phyloP scores from a whole-genome alignment of 2,797 vertebrate genomes.

The Paedocypris micromegethes region DNA sequence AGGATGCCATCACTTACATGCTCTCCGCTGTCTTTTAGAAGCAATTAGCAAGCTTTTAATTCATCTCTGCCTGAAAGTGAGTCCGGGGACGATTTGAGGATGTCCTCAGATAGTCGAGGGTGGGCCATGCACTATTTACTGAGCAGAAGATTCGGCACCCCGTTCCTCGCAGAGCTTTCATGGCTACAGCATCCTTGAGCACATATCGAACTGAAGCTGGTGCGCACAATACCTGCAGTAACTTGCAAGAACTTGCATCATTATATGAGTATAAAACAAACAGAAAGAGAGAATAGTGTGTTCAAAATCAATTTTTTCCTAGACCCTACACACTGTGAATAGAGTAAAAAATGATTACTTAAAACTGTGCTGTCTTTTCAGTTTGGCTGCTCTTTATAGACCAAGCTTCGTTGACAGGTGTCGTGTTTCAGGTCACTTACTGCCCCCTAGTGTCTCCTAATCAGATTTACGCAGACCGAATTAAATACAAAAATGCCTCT shows the following conservation, averaged over 20 bases:
- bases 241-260: conserved; percentile 54
- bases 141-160: conserved; percentile 25
- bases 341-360: conserved; percentile 47
- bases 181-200: conserved; percentile 35
- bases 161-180: no score
- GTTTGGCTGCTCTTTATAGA: conserved; percentile 48
- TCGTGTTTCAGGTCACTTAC: conserved; percentile 67
- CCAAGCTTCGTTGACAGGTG: conserved; percentile 26
- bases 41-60: conserved; percentile 31
- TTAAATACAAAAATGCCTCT: no score
- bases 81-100: conserved; percentile 42
- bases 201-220: conserved; percentile 40
- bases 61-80: conserved; percentile 30
- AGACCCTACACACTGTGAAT: conserved; percentile 45
- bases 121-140: conserved; percentile 52
- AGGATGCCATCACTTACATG: conserved; percentile 34
- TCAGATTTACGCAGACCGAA: no score
- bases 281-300: conserved; percentile 39
- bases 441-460: conserved; percentile 67
- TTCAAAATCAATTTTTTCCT: conserved; percentile 38
- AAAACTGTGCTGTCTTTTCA: conserved; percentile 53
- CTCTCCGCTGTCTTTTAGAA: conserved; percentile 34
- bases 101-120: conserved; percentile 45
- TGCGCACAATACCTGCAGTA: conserved; percentile 45
- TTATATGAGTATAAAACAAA: conserved; percentile 42